Evolutionary conservation across 2,797 vertebrate species (phyloP), one percentile per base, ranked within the genome.

Genomic region (Eulemur rubriventer): DNA sequence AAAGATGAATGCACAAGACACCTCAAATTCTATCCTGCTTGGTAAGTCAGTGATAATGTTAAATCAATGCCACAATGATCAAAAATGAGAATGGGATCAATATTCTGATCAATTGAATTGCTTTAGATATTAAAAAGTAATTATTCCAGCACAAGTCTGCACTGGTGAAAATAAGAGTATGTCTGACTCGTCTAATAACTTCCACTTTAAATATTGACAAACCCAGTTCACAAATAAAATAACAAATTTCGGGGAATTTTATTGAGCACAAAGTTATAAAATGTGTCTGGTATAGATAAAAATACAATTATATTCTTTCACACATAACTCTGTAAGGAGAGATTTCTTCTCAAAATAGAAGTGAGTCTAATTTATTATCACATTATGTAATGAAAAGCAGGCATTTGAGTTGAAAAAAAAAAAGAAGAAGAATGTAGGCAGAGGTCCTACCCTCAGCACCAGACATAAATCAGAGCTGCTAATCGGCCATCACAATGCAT

Each of bases 1-100:
- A 98, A 98, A 98, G 97, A 98, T 96, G 97, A 98, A 98, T 98
- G 97, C 92, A 96, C 96, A 98, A 17, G 94, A 98, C 98, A 98
- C 76, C 57, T 97, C 94, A 55, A 97, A 97, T 96, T 97, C 93
- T 96, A 94, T 48, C 90, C 94, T 93, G 89, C 83, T 95, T 96
- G 81, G 92, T 89, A 98, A 98, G 94, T 85, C 78, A 97, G 97
- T 94, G 98, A 97, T 96, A 97, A 97, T 97, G 80, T 94, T 98
- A 98, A 98, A 98, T 98, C 97, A 98, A 98, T 98, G 94, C 65
- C 70, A 97, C 52, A 98, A 91, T 96, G 97, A 98, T 98, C 97
- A 97, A 55, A 70, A 86, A 97, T 95, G 83, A 98, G 89, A 98
- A 84, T 69, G 30, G 88, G 86, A 98, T 98, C 97, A 97, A 98